These are phyloP conservation scores for Hoplodrina blanda DNA, from an alignment of 2,888 invertebrate genomes.

Conservation along the genomic window DNA sequence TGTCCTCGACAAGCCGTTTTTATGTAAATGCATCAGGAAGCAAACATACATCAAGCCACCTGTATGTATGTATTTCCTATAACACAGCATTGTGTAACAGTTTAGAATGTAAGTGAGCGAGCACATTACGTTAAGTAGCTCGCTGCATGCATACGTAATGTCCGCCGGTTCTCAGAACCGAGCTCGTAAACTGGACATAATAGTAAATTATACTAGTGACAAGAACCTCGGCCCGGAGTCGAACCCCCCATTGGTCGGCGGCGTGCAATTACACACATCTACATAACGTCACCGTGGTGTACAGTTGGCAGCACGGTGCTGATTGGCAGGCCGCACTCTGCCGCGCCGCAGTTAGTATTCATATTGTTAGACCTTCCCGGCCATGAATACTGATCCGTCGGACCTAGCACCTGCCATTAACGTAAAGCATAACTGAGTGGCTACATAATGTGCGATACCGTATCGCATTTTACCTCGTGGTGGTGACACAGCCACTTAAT, in stretches of 20 bases:
- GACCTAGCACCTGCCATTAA: background rate
- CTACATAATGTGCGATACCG: background rate
- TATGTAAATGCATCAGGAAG: slow-evolving; percentile 26
- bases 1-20: background rate
- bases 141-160: slow-evolving; percentile 48
- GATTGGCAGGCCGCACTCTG: slow-evolving; percentile 26
- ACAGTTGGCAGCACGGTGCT: slow-evolving; percentile 24
- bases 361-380: slow-evolving; percentile 3
- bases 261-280: slow-evolving; percentile 33
- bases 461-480: too few relatives aligned
- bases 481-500: too few relatives aligned
- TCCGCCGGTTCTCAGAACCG: slow-evolving; percentile 38
- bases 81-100: slow-evolving; percentile 29
- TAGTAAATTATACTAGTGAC: background rate
- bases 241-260: slow-evolving; percentile 46
- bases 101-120: slow-evolving; percentile 41
- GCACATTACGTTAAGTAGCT: slow-evolving; percentile 49
- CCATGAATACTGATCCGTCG: slow-evolving; percentile 22
- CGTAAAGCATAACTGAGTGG: background rate
- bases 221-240: slow-evolving; percentile 9
- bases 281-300: slow-evolving; percentile 27
- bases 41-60: slow-evolving; percentile 8
- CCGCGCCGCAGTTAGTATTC: slow-evolving; percentile 11
- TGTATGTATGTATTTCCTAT: slow-evolving; percentile 18
- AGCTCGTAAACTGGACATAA: slow-evolving; percentile 3